Conservation (phyloP, 2,888 invertebrate species). For the Chromoteleia sp. region DNA sequence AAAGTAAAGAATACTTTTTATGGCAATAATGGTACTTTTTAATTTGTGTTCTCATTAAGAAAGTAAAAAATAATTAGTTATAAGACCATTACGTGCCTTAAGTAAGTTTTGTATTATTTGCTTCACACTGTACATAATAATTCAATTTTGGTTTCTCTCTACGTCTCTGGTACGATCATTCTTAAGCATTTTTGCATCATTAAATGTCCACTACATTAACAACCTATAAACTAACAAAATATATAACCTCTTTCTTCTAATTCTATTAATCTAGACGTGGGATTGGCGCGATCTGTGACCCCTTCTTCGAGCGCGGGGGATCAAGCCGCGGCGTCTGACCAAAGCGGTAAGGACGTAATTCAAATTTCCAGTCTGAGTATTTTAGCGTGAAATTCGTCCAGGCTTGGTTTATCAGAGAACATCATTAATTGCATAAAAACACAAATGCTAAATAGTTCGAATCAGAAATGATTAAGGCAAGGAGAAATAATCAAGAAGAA, state of each 20-base stretch:
- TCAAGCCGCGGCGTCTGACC: constrained; percentile 77
- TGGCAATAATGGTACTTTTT: not conserved
- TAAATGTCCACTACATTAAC: not conserved
- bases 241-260: constrained; percentile 15
- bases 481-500: not conserved
- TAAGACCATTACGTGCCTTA: no score
- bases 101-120: no score
- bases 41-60: no score
- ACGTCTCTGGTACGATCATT: not conserved
- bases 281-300: constrained; percentile 78
- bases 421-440: constrained; percentile 32
- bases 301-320: constrained; percentile 79
- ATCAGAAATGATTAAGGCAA: not conserved
- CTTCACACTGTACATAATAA: no score
- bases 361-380: not conserved
- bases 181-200: not conserved
- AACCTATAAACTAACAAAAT: constrained; percentile 6
- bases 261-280: constrained; percentile 76
- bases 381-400: constrained; percentile 27
- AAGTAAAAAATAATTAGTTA: no score
- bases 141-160: not conserved
- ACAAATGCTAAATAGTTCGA: not conserved
- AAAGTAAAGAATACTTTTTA: not conserved
- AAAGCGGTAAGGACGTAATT: constrained; percentile 77
- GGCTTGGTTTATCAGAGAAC: constrained; percentile 12